Percentiles rank a stretch among this genome's conserved stretches.
These are phyloP conservation scores for Carpatolechia fugitivella DNA, from an alignment of 2,888 invertebrate genomes.

Conservation along the genomic window DNA sequence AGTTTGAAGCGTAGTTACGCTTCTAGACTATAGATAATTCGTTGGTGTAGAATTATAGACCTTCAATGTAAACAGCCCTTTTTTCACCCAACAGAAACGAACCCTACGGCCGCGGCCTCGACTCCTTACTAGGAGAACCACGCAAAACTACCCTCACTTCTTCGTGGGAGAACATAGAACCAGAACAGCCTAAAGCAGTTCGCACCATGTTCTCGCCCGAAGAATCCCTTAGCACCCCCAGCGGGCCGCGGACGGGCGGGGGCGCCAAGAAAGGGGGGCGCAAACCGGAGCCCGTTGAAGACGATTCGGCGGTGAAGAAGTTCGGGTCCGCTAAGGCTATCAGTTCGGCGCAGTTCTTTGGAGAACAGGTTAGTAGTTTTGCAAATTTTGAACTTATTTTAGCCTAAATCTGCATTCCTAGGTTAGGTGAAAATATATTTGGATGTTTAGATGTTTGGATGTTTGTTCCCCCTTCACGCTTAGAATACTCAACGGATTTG, in stretches of 20 bases:
- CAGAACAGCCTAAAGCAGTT: slow-evolving; percentile 52
- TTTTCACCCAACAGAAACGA: slow-evolving; percentile 47
- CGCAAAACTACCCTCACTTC: slow-evolving; percentile 22
- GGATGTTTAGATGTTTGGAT: too few relatives aligned
- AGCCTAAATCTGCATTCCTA: too few relatives aligned
- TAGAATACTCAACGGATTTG: too few relatives aligned
- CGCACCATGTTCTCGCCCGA: slow-evolving; percentile 54
- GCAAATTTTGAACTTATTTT: too few relatives aligned
- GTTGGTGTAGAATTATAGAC: too few relatives aligned
- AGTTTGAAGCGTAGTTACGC: too few relatives aligned
- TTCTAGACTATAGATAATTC: too few relatives aligned
- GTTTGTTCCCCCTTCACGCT: too few relatives aligned
- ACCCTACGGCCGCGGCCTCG: slow-evolving; percentile 51
- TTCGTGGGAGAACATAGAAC: slow-evolving; percentile 56
- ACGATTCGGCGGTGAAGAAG: slow-evolving; percentile 94
- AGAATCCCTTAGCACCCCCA: slow-evolving; percentile 19
- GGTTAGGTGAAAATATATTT: too few relatives aligned
- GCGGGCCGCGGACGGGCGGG: background rate
- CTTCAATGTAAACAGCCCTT: too few relatives aligned
- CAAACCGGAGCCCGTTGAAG: slow-evolving; percentile 46
- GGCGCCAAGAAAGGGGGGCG: slow-evolving; percentile 40
- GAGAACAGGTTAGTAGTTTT: slow-evolving; percentile 75
- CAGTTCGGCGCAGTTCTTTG: slow-evolving; percentile 98
- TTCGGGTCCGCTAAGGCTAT: slow-evolving; percentile 98
- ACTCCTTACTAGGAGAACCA: slow-evolving; percentile 36